Evolutionary conservation across 2,797 vertebrate genomes (phyloP).

Genomic region (Epinephelus coioides): DNA sequence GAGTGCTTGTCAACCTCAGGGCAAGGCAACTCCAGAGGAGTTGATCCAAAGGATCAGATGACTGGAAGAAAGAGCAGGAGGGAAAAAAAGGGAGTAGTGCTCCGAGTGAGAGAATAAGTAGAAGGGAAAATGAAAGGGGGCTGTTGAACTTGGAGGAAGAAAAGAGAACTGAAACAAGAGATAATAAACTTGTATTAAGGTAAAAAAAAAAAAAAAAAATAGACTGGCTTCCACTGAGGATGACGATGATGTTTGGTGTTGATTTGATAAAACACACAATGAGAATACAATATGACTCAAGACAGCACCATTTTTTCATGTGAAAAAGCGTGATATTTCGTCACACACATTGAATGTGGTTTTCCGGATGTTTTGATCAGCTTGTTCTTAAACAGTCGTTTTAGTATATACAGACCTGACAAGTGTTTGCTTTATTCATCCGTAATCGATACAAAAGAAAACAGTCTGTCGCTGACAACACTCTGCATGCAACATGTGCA

Average conservation of each 20-base stretch:
- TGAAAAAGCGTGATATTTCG: constrained; percentile 40
- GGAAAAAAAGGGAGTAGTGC: constrained; percentile 34
- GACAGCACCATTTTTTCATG: neutral
- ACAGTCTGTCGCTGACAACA: constrained; percentile 65
- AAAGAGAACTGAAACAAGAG: constrained; percentile 37
- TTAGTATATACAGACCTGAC: constrained; percentile 70
- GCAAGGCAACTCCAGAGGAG: constrained; percentile 70
- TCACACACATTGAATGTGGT: constrained; percentile 39
- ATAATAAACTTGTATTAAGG: constrained; percentile 37
- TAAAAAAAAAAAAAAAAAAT: neutral
- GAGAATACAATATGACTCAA: constrained; percentile 9
- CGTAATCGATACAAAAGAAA: constrained; percentile 80
- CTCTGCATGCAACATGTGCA: constrained; percentile 65
- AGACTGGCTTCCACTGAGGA: constrained; percentile 9
- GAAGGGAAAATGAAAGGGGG: constrained; percentile 51
- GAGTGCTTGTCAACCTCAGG: constrained; percentile 76
- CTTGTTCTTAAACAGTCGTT: constrained; percentile 56
- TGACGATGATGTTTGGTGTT: neutral
- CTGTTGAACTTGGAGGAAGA: constrained; percentile 51
- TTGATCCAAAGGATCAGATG: constrained; percentile 78
- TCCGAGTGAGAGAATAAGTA: constrained; percentile 46
- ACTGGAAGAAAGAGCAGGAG: constrained; percentile 57
- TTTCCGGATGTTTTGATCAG: constrained; percentile 71
- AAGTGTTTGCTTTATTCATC: constrained; percentile 79
- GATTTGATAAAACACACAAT: constrained; percentile 32